Evolutionary conservation across 2,113 vertebrate species (phyloP), one percentile per base, ranked within the genome.

Genomic region (Nothobranchius furzeri): DNA sequence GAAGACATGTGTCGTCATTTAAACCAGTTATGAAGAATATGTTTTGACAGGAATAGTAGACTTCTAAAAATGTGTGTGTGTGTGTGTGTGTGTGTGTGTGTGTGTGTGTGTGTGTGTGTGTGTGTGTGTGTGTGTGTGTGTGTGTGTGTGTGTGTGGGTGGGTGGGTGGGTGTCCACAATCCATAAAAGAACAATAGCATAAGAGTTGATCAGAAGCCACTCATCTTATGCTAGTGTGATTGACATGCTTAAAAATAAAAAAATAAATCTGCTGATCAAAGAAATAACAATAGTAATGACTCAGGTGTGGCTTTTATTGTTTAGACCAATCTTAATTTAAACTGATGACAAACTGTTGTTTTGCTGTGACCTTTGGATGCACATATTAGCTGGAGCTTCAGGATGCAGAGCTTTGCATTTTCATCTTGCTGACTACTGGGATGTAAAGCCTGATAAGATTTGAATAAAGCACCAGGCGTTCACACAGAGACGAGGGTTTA

Each of bases 1-100:
- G 70, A 78, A 84, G 77, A 75, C 75, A 64, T 74, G 84, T 83
- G 85, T 83, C 81, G 72, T 59, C 58, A 30, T 17, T 24, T 62
- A 77, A 74, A 60, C 35, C 68, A 78, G 61, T 37, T 79, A 63
- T 55, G 30, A 46, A n/a, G 12, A 57, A 76, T 74, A 61, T 25
- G 42, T 30, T 4, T 30, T 30, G 40, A 75, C 68, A 45, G 2
- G 11, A 7, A 45, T 2, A 45, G 11, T 10, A 37, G 7, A 37
- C 4, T 37, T 7, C 7, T 6, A 4, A 6, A 6, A 37, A 37
- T 37, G 7, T 6, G 7, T 4, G 4, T 7, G 7, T 37, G 7
- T 7, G 7, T 7, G 4, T 37, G 7, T 37, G 7, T 37, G 4
- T 6, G 7, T 37, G 7, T 37, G 4, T 4, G 7, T 4, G 36